A percentile compares a stretch with the other conserved stretches of the same genome.
Conservation (phyloP, 2,113 vertebrate genomes). For the Emydocephalus ijimae region DNA sequence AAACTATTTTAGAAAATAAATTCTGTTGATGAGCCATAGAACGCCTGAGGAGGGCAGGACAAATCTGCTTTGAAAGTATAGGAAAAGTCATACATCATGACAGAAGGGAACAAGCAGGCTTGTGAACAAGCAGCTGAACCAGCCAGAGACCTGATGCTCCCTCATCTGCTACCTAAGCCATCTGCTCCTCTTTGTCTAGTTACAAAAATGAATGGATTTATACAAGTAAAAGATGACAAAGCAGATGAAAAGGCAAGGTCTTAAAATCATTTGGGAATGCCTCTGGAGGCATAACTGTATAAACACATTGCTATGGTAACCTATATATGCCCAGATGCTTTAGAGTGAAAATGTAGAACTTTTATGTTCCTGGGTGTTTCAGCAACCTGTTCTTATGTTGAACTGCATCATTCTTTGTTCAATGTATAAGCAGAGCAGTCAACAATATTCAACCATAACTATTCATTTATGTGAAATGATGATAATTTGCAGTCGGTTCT, state of each 20-base stretch:
- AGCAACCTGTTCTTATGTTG: conserved; percentile 1
- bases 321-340: background rate
- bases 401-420: conserved; percentile 13
- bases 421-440: background rate
- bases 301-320: conserved; percentile 6
- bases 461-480: conserved; percentile 18
- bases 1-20: background rate
- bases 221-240: background rate
- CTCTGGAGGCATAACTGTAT: background rate
- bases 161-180: background rate
- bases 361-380: background rate
- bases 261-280: background rate
- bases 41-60: background rate
- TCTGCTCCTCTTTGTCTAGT: background rate
- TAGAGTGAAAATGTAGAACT: background rate
- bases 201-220: background rate
- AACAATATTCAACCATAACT: background rate
- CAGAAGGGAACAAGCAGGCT: background rate
- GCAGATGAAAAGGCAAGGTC: background rate
- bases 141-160: background rate
- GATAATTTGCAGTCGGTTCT: conserved; percentile 8
- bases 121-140: background rate
- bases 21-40: background rate
- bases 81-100: background rate
- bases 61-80: background rate